phyloP scores from a whole-genome alignment of 1,140 invertebrate genomes.

The Pseudomyrmex cubaensis region DNA sequence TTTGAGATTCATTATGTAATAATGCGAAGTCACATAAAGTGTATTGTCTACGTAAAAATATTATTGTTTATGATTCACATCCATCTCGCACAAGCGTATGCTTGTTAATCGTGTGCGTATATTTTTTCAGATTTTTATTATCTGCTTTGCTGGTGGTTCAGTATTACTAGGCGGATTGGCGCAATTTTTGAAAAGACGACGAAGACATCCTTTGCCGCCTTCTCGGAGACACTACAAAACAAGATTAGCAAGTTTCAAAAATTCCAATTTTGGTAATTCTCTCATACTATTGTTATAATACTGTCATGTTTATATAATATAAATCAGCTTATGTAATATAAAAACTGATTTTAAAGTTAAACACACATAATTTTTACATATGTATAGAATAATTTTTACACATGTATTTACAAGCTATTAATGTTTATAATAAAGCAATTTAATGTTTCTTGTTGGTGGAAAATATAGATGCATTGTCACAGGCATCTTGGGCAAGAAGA shows the following conservation, averaged over 20 bases:
- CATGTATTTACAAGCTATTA: background rate
- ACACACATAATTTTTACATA: background rate
- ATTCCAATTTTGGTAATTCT: conserved; percentile 82
- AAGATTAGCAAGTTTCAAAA: conserved; percentile 79
- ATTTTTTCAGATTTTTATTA: conserved; percentile 80
- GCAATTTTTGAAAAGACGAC: conserved; percentile 83
- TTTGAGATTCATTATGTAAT: conserved; percentile 74
- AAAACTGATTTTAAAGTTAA: background rate
- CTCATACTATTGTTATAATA: background rate
- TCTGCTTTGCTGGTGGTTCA: conserved; percentile 82
- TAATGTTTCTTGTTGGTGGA: conserved; percentile 26
- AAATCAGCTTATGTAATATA: background rate
- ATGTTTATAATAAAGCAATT: background rate
- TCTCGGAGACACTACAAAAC: conserved; percentile 79
- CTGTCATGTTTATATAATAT: background rate
- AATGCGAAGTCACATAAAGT: conserved; percentile 4
- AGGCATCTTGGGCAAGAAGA: conserved; percentile 83
- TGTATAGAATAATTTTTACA: background rate
- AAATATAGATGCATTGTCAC: conserved; percentile 79
- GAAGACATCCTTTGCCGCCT: conserved; percentile 79
- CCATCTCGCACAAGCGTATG: background rate
- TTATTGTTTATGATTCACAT: conserved; percentile 7
- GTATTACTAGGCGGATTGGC: conserved; percentile 81
- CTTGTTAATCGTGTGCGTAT: background rate
- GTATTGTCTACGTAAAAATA: conserved; percentile 13